Conservation (phyloP, 1,140 invertebrate genomes). For the Drosophila nebulosa region DNA sequence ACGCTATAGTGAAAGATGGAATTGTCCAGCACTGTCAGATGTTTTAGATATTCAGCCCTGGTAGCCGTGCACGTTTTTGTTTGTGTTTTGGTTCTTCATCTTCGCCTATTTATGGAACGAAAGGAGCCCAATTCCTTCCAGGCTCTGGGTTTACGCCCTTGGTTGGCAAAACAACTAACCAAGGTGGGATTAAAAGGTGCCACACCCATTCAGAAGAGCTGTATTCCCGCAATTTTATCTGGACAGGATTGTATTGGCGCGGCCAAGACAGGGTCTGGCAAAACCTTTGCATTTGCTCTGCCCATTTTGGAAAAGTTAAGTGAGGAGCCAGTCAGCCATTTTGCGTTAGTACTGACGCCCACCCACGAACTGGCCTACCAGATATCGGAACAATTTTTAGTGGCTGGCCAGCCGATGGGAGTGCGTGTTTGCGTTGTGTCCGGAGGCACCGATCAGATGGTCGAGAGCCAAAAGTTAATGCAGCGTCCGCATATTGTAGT, state of each 20-base stretch:
- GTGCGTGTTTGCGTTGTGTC: conserved; percentile 92
- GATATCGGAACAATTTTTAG: conserved; percentile 95
- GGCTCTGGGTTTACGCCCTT: conserved; percentile 61
- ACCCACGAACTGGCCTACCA: conserved; percentile 97
- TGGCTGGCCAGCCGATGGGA: conserved; percentile 92
- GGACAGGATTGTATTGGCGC: conserved; percentile 96
- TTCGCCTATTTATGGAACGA: conserved; percentile 41
- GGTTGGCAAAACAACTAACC: conserved; percentile 69
- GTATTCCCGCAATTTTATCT: conserved; percentile 90
- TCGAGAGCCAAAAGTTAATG: conserved; percentile 92
- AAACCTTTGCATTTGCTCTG: conserved; percentile 97
- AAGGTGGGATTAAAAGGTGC: conserved; percentile 85
- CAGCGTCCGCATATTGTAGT: conserved; percentile 96
- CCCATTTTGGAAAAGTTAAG: conserved; percentile 96
- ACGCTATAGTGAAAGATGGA: background rate
- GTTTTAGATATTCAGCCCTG: conserved; percentile 12
- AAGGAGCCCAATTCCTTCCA: conserved; percentile 67
- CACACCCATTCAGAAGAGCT: conserved; percentile 92
- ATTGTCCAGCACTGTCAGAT: background rate
- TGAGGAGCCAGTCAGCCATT: conserved; percentile 96
- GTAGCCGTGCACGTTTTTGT: conserved; percentile 50
- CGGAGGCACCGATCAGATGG: conserved; percentile 95
- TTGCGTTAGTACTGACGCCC: conserved; percentile 96
- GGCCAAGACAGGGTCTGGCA: conserved; percentile 98
- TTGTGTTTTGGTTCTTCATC: conserved; percentile 22